phyloP scores from a whole-genome alignment of 2,113 vertebrate genomes.

The Poeciliopsis prolifica region DNA sequence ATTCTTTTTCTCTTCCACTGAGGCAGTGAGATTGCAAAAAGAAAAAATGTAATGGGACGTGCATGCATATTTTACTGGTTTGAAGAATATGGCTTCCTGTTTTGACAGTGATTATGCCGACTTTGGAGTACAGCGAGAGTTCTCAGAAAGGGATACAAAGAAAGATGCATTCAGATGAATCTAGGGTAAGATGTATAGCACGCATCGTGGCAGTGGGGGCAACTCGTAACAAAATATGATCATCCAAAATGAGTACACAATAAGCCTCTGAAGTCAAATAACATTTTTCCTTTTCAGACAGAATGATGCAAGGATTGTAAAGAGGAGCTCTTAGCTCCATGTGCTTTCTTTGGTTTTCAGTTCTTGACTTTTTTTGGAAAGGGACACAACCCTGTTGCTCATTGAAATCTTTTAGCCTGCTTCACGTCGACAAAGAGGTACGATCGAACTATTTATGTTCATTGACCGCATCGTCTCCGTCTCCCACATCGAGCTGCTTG shows the following conservation, averaged over 20 bases:
- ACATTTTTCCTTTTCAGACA: background rate
- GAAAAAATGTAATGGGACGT: background rate
- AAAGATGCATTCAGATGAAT: background rate
- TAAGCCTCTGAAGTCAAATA: background rate
- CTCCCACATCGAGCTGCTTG: background rate
- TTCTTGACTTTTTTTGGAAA: too few species aligned
- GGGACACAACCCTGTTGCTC: too few species aligned
- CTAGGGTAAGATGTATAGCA: background rate
- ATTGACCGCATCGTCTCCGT: background rate
- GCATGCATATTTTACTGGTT: too few species aligned
- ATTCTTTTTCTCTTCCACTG: background rate
- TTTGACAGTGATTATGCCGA: background rate
- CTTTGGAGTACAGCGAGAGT: background rate
- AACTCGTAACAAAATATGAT: background rate
- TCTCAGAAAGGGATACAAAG: background rate
- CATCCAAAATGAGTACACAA: background rate
- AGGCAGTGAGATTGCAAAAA: slow-evolving; percentile 1
- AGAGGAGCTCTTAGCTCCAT: background rate
- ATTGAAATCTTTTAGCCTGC: too few species aligned
- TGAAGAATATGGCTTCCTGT: background rate
- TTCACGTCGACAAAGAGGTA: too few species aligned
- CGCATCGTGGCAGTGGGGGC: background rate
- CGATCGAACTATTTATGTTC: too few species aligned
- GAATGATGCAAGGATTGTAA: background rate
- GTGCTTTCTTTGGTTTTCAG: background rate